Evolutionary conservation across 2,797 vertebrate species (phyloP).

Genomic region (Tinamus major): DNA sequence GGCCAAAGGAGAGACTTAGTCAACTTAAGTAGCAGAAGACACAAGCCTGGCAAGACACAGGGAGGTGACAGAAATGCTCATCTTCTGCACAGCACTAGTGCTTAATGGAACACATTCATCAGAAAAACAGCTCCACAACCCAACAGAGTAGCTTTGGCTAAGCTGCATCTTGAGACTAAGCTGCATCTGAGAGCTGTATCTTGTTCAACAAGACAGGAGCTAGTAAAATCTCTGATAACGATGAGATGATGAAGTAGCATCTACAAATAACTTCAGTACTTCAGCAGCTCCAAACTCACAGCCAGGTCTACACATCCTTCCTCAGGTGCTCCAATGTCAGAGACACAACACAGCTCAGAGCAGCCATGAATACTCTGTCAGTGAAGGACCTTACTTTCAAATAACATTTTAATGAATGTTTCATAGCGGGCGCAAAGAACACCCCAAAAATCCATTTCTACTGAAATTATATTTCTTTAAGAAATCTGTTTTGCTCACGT

Average conservation of each 20-base stretch:
- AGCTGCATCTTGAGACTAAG: neutral
- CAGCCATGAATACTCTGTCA: neutral
- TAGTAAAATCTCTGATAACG: neutral
- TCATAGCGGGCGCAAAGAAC: neutral
- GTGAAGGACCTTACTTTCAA: neutral
- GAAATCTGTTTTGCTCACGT: neutral
- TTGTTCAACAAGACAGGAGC: neutral
- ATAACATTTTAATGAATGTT: neutral
- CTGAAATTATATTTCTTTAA: neutral
- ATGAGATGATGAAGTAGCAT: slow-evolving; percentile 2
- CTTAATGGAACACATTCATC: slow-evolving; percentile 9
- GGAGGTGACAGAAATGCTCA: slow-evolving; percentile 18
- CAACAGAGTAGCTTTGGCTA: neutral
- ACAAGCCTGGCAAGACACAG: neutral
- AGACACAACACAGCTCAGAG: neutral
- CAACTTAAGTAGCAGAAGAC: neutral
- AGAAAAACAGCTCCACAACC: neutral
- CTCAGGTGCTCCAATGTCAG: neutral
- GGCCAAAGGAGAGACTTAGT: neutral
- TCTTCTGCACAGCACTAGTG: neutral
- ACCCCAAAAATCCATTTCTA: neutral
- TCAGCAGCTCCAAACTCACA: neutral
- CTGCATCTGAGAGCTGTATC: neutral
- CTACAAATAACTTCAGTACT: slow-evolving; percentile 11
- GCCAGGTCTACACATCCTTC: neutral